Evolutionary conservation across 2,888 invertebrate genomes (phyloP), one percentile per base, ranked within the genome.

Genomic region (Drosophila heteroneura): DNA sequence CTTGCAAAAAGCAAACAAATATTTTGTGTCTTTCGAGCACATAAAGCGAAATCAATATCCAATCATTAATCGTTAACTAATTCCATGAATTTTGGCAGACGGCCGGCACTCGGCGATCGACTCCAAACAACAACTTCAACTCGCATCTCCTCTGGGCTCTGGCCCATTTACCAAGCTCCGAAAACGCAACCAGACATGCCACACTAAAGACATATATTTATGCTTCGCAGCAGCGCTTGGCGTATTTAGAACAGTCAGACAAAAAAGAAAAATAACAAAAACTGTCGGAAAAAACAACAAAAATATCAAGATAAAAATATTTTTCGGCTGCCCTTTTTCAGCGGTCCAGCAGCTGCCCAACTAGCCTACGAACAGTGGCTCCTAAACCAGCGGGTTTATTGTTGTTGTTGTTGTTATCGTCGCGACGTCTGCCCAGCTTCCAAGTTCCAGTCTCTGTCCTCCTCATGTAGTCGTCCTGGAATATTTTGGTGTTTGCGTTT

Each of bases 51-150:
- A 83, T 87, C 89, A 87, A 88, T 87, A 88, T 89, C 83, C 85
- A 89, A 88, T 89, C 87, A 89, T 88, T 88, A 89, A 88, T 89
- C 90, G 90, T 89, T 89, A 90, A 88, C 90, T 83, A 89, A 89
- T 89, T 89, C 88, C 85, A 75, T 88, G 90, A 89, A 89, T 89
- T 87, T 85, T 79, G 89, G 76, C 78, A 72, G 75, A 78, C 79
- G 62, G 68, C 52, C 65, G 68, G 61, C 71, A 68, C 64, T 76
- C 65, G 64, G 64, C 73, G 54, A 59, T 70, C 69, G 54, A 30
- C 65, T 32, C 47, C 52, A 64, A 51, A 9, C 16, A 26, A 22
- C 22, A 47, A 26, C 47, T 47, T 26, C 22, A 47, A 47, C 61
- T 68, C 28, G 37, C 49, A 30, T 9, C 62, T n/a, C 32, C 61